phyloP scores from a whole-genome alignment of 2,888 invertebrate genomes.

The Pollenia labialis region DNA sequence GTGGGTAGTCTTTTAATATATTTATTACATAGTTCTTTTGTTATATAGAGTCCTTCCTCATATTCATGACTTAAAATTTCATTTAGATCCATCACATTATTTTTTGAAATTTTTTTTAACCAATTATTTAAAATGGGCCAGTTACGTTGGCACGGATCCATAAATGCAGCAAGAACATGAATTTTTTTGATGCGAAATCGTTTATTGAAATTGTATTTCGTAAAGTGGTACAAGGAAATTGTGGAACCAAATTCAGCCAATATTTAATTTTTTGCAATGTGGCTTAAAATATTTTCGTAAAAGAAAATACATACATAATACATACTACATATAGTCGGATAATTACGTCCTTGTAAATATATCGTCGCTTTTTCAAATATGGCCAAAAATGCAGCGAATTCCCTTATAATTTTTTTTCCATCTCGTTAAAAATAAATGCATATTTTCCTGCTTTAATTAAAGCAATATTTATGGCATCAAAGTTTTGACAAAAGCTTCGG shows the following conservation, averaged over 20 bases:
- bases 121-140: no score
- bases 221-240: neutral
- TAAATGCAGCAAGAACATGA: no score
- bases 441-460: constrained; percentile 35
- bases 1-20: no score
- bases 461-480: constrained; percentile 40
- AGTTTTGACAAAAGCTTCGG: constrained; percentile 32
- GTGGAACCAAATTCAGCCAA: neutral
- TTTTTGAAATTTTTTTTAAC: no score
- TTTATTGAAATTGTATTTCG: neutral
- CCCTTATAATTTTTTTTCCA: constrained; percentile 32
- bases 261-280: neutral
- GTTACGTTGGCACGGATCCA: no score
- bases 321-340: constrained; percentile 30
- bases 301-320: no score
- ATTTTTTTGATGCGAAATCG: neutral
- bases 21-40: neutral
- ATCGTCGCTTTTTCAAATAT: constrained; percentile 46
- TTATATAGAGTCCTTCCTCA: no score
- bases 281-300: neutral
- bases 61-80: no score
- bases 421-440: constrained; percentile 26
- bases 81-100: no score
- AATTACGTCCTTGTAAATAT: constrained; percentile 45
- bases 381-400: constrained; percentile 17